These are phyloP conservation scores for Drosophila setosimentum DNA, from an alignment of 2,888 invertebrate genomes.

Conservation along the genomic window DNA sequence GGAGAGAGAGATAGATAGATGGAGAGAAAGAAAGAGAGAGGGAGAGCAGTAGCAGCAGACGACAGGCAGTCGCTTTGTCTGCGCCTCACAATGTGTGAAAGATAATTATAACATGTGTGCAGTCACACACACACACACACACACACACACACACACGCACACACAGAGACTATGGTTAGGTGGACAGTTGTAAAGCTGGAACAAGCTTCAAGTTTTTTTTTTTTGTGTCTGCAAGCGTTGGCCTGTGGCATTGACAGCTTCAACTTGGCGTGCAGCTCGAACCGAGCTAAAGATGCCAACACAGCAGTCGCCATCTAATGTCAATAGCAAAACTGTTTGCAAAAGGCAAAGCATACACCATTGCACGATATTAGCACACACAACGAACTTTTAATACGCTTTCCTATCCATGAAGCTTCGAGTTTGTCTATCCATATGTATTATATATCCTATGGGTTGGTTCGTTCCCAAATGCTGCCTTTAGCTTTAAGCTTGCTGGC, in stretches of 20 bases:
- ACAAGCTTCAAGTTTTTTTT: conserved; percentile 12
- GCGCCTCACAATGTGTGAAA: conserved; percentile 66
- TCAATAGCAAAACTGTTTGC: conserved; percentile 72
- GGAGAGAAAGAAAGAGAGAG: background rate
- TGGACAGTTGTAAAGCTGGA: conserved; percentile 12
- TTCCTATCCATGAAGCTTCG: background rate
- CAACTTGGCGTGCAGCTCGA: conserved; percentile 29
- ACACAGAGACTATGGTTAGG: conserved; percentile 10
- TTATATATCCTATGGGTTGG: background rate
- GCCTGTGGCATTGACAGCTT: conserved; percentile 67
- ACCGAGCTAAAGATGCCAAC: conserved; percentile 62
- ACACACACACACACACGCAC: conserved; percentile 8
- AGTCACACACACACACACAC: conserved; percentile 34
- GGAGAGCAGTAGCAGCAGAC: conserved; percentile 26
- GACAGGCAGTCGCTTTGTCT: conserved; percentile 64
- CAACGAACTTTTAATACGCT: conserved; percentile 25
- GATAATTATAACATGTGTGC: conserved; percentile 74
- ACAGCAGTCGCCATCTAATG: conserved; percentile 63
- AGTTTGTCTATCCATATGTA: background rate
- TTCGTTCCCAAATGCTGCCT: background rate
- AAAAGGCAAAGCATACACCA: conserved; percentile 52
- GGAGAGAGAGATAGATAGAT: background rate
- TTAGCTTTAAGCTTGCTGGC: background rate
- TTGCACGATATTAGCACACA: background rate
- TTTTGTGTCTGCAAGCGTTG: conserved; percentile 50